Evolutionary conservation across 2,888 invertebrate genomes (phyloP).

Genomic region (Luperina nickerlii): DNA sequence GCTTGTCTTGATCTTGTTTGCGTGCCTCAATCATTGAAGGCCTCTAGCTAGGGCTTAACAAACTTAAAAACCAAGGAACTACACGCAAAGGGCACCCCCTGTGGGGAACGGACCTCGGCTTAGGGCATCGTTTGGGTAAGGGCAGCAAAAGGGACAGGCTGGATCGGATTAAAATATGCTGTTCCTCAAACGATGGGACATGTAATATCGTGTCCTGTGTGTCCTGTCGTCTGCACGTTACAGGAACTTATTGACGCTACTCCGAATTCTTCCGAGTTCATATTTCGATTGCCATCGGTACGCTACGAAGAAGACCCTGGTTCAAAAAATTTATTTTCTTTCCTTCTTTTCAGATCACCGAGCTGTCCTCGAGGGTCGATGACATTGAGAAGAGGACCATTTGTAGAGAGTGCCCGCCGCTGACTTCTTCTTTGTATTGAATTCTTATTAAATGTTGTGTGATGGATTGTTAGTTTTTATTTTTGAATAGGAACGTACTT

Average conservation of each 20-base stretch:
- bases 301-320: not conserved
- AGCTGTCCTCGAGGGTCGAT: conserved; percentile 77
- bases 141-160: not conserved
- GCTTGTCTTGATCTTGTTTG: too few relatives aligned
- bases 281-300: too few relatives aligned
- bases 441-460: conserved; percentile 33
- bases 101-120: too few relatives aligned
- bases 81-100: too few relatives aligned
- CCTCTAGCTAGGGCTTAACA: too few relatives aligned
- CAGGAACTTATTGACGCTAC: not conserved
- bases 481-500: not conserved
- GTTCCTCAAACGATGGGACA: not conserved
- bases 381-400: conserved; percentile 82
- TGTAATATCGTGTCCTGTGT: not conserved
- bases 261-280: too few relatives aligned
- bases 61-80: too few relatives aligned
- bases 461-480: conserved; percentile 5
- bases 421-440: conserved; percentile 75
- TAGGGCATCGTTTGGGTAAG: too few relatives aligned
- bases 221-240: not conserved
- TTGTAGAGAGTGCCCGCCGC: conserved; percentile 79
- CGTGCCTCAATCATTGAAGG: too few relatives aligned
- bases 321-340: not conserved
- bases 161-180: not conserved
- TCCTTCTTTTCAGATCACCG: conserved; percentile 61